phyloP scores from a whole-genome alignment of 2,113 vertebrate genomes.

The Stercorarius parasiticus region DNA sequence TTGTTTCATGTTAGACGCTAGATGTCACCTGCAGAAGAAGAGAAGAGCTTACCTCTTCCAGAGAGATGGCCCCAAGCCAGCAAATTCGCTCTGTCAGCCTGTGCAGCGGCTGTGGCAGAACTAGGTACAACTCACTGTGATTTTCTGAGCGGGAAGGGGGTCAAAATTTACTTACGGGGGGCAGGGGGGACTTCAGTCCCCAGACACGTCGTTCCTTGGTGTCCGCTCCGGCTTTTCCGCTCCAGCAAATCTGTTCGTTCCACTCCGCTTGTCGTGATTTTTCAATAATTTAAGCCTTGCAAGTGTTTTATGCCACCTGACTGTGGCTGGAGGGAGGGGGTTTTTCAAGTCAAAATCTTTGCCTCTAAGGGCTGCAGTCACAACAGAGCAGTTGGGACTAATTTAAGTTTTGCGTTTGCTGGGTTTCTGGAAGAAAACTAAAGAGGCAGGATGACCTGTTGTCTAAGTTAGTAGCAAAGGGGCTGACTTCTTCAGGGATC shows the following conservation, averaged over 20 bases:
- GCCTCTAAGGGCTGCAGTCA: not conserved
- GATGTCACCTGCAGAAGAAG: slow-evolving; percentile 68
- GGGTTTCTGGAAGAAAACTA: not conserved
- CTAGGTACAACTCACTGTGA: slow-evolving; percentile 71
- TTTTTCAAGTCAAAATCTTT: not conserved
- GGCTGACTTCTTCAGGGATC: not conserved
- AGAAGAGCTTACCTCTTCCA: slow-evolving; percentile 54
- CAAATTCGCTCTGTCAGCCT: slow-evolving; percentile 84
- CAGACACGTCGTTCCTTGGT: rapidly evolving
- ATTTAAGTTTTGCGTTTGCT: not conserved
- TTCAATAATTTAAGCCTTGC: not conserved
- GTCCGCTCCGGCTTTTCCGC: not conserved
- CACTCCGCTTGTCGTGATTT: not conserved
- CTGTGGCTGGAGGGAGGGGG: not conserved
- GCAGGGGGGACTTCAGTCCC: not conserved
- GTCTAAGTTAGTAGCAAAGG: not conserved
- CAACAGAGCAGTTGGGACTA: not conserved
- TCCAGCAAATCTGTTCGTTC: not conserved
- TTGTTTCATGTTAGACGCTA: slow-evolving; percentile 16
- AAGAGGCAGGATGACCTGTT: not conserved
- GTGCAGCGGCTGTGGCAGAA: slow-evolving; percentile 83
- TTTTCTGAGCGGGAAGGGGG: slow-evolving; percentile 16
- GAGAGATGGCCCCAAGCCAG: slow-evolving; percentile 78
- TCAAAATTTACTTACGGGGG: not conserved
- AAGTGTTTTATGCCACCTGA: not conserved